Evolutionary conservation across 2,797 vertebrate species (phyloP).

Genomic region (Argyrosomus regius): DNA sequence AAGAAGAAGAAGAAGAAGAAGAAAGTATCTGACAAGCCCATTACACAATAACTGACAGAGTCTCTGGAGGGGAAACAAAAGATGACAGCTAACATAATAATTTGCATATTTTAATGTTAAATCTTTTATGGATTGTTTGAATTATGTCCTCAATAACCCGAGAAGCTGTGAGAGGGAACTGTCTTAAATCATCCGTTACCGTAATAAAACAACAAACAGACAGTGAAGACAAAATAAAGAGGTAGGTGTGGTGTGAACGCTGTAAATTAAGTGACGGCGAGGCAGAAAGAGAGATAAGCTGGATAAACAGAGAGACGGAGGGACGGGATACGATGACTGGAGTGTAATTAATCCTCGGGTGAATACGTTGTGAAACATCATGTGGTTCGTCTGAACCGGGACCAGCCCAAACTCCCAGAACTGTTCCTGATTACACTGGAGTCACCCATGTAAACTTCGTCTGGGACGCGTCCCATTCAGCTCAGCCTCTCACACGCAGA

Average conservation of each 20-base stretch:
- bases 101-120: background rate
- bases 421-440: conserved; percentile 52
- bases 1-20: background rate
- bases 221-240: background rate
- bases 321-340: conserved; percentile 15
- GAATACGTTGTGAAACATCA: conserved; percentile 46
- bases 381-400: conserved; percentile 40
- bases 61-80: background rate
- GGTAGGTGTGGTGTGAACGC: background rate
- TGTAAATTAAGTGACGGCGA: background rate
- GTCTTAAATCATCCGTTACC: background rate
- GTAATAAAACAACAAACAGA: conserved; percentile 9
- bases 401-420: conserved; percentile 33
- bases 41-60: background rate
- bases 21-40: background rate
- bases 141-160: background rate
- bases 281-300: background rate
- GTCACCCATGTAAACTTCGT: conserved; percentile 11
- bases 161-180: background rate
- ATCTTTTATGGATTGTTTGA: background rate
- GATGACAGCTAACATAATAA: background rate
- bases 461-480: background rate
- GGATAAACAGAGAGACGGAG: background rate
- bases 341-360: conserved; percentile 28
- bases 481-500: background rate